A percentile compares a stretch with the other conserved stretches of the same genome.
Conservation (phyloP, 2,113 vertebrate genomes). For the Dinomys branickii region DNA sequence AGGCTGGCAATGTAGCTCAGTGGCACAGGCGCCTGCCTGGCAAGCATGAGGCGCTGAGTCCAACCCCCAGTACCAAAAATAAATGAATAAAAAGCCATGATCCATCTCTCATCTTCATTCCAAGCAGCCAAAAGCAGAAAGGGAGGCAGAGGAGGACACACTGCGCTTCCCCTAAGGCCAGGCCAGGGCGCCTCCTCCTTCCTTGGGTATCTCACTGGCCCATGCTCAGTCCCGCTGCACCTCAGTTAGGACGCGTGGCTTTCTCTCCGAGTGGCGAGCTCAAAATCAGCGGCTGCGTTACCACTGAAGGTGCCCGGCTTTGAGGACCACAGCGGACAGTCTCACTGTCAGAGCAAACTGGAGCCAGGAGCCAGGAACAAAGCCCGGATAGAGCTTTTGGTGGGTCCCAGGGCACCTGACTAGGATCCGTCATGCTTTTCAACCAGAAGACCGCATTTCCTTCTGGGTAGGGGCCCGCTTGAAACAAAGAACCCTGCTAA, state of each 20-base stretch:
- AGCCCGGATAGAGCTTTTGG: neutral
- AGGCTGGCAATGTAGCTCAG: no score
- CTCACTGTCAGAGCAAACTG: neutral
- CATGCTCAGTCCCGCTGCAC: neutral
- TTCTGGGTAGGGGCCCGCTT: neutral
- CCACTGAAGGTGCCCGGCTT: neutral
- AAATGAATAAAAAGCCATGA: no score
- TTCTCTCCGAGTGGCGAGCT: neutral
- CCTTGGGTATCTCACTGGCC: neutral
- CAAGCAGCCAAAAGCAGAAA: neutral
- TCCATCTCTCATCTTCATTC: neutral
- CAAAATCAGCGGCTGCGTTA: neutral
- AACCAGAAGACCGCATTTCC: neutral
- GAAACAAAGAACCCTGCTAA: neutral
- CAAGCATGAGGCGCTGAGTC: no score
- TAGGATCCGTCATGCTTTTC: neutral
- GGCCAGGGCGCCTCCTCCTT: neutral
- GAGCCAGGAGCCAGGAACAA: neutral
- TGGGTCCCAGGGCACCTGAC: constrained; percentile 6
- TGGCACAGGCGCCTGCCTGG: no score
- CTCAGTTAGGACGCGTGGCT: neutral
- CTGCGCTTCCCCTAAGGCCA: no score
- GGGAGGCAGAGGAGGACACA: neutral
- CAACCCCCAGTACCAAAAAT: no score
- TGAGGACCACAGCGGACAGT: neutral